phyloP scores from a whole-genome alignment of 2,113 vertebrate genomes.

The Semnopithecus entellus region DNA sequence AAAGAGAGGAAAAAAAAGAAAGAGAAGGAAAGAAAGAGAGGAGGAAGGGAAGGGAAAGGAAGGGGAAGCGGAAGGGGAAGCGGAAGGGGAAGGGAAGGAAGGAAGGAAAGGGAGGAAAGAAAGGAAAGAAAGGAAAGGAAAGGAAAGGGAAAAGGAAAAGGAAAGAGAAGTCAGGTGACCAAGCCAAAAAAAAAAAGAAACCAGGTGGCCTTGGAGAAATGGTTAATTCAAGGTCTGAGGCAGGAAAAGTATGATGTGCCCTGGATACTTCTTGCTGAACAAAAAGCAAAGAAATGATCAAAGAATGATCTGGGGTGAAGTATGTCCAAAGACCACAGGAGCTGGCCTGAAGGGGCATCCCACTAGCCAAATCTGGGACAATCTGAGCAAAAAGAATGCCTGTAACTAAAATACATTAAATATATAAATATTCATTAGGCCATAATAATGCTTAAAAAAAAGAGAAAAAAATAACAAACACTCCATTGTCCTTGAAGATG shows the following conservation, averaged over 20 bases:
- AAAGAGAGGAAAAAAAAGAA: too few relatives aligned
- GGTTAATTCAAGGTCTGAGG: not conserved
- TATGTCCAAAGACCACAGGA: not conserved
- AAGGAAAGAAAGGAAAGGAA: too few relatives aligned
- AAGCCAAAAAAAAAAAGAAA: not conserved
- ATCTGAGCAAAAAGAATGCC: not conserved
- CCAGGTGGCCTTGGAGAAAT: not conserved
- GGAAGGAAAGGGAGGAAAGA: accelerated
- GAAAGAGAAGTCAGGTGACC: too few relatives aligned
- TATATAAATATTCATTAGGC: not conserved
- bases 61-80: too few relatives aligned
- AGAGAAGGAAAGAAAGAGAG: too few relatives aligned
- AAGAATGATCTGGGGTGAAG: too few relatives aligned
- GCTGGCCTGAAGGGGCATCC: not conserved
- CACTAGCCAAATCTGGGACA: not conserved
- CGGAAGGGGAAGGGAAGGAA: accelerated
- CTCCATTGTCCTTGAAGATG: not conserved
- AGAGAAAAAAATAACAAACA: not conserved
- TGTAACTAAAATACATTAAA: not conserved
- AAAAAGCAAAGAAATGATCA: not conserved
- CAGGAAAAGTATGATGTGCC: not conserved
- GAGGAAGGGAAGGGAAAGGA: too few relatives aligned
- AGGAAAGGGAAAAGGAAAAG: too few relatives aligned
- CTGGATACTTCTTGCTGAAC: not conserved
- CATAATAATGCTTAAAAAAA: not conserved